A percentile compares a stretch with the other conserved stretches of the same genome.
phyloP scores from a whole-genome alignment of 2,797 vertebrate species.

The Acrossocheilus fasciatus region DNA sequence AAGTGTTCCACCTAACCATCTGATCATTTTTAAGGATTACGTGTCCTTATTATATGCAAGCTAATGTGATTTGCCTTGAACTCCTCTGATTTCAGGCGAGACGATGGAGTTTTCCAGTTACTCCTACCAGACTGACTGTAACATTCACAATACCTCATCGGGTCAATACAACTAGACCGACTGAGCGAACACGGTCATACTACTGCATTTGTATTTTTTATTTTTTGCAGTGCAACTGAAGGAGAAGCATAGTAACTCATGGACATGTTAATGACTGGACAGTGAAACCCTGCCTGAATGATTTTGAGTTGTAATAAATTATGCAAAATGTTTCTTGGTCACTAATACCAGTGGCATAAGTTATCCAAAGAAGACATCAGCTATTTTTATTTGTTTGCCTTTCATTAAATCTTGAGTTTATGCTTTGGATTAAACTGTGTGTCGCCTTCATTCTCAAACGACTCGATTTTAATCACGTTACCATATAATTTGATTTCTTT shows the following conservation, averaged over 20 bases:
- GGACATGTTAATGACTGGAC: neutral
- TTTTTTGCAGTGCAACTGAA: neutral
- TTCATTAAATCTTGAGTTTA: constrained; percentile 2
- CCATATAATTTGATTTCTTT: too few species aligned
- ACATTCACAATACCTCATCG: constrained; percentile 31
- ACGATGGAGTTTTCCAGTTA: constrained; percentile 53
- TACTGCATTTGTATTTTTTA: rapidly evolving
- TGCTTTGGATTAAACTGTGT: neutral
- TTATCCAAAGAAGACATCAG: neutral
- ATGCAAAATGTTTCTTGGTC: neutral
- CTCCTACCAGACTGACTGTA: constrained; percentile 56
- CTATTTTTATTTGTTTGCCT: neutral
- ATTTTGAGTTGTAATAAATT: neutral
- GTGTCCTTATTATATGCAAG: neutral
- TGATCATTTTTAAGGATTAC: neutral
- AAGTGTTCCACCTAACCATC: neutral
- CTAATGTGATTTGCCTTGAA: neutral
- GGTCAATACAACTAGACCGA: constrained; percentile 12
- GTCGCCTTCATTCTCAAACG: too few species aligned
- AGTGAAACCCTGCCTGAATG: neutral
- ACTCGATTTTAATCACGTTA: too few species aligned
- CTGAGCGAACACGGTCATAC: neutral
- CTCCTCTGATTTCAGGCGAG: constrained; percentile 56
- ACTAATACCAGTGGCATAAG: neutral
- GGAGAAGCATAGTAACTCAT: neutral